A percentile compares a stretch with the other conserved stretches of the same genome.
Conservation (phyloP, 2,888 invertebrate species). For the Volucella inanis region DNA sequence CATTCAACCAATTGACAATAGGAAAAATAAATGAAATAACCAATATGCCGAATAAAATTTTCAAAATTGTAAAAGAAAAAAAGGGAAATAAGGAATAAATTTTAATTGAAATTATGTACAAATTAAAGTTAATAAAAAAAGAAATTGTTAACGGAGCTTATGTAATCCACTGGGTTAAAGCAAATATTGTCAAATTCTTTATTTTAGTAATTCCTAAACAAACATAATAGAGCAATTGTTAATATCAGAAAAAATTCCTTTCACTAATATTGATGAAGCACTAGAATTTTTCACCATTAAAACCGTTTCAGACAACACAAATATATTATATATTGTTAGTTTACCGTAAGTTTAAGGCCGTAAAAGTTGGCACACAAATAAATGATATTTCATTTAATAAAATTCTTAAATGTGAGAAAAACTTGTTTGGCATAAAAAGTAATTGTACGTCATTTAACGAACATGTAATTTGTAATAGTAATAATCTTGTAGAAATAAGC, state of each 20-base stretch:
- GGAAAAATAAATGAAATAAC: neutral
- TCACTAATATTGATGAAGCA: constrained; percentile 52
- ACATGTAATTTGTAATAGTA: too few species aligned
- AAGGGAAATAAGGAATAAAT: constrained; percentile 2
- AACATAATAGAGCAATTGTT: constrained; percentile 27
- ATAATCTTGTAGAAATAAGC: too few species aligned
- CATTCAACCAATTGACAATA: constrained; percentile 16
- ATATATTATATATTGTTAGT: neutral
- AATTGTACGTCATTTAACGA: too few species aligned
- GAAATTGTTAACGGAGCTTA: constrained; percentile 28
- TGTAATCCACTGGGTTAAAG: constrained; percentile 38
- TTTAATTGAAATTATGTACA: constrained; percentile 12
- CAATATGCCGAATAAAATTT: constrained; percentile 10
- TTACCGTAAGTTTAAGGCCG: constrained; percentile 50
- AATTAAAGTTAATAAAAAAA: constrained; percentile 38
- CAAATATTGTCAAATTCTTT: constrained; percentile 26
- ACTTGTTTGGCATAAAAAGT: too few species aligned
- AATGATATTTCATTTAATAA: constrained; percentile 26
- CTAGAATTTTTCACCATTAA: constrained; percentile 53
- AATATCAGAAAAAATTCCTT: constrained; percentile 49
- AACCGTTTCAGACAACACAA: neutral
- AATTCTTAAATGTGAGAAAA: constrained; percentile 37
- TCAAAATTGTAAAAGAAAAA: neutral
- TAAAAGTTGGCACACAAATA: constrained; percentile 36
- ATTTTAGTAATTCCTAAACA: constrained; percentile 33